Evolutionary conservation across 2,797 vertebrate species (phyloP), one percentile per base, ranked within the genome.

Genomic region (Urosaurus nigricauda): DNA sequence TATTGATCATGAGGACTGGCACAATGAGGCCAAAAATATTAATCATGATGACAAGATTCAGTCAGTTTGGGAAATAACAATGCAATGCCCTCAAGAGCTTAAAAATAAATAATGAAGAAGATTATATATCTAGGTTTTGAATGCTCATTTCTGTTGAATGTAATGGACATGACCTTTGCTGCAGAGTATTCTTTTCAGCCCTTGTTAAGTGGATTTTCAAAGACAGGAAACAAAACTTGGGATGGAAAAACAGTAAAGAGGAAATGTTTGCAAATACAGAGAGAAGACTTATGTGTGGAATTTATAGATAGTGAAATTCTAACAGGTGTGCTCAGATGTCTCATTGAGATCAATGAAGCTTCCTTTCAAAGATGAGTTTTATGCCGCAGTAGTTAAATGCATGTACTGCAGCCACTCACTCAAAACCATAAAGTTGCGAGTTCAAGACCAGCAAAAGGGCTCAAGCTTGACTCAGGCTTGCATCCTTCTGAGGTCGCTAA

Each of bases 21-120:
- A 80, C 26, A 71, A 58, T 40, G 53, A 80, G 78, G 78, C 53
- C 79, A 79, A 43, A 56, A 56, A 58, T 87, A 56, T 80, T 71
- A 56, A 71, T 80, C 78, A 87, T 53, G 26, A 40, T 80, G 86
- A 80, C 78, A 80, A 80, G 26, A 73, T 71, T 87, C 24, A 70
- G 77, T 80, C 65, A 73, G n/a, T 73, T 73, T 73, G 35, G 35
- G 56, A 87, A 80, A 80, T 87, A 87, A 81, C 86, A 81, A 71
- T 70, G 65, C 29, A 21, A 53, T 71, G 17, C 65, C 82, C 65
- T 24, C 16, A 68, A 84, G 82, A 71, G 71, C 29, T 14, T 58
- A 80, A 71, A 35, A 71, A 21, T 0, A 81, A 81, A 81, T 71
- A 87, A 86, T 78, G 79, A 47, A 78, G 51, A 78, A 43, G 51